A percentile compares a stretch with the other conserved stretches of the same genome.
Conservation (phyloP, 2,113 vertebrate species). For the Paraplagusia blochii region DNA sequence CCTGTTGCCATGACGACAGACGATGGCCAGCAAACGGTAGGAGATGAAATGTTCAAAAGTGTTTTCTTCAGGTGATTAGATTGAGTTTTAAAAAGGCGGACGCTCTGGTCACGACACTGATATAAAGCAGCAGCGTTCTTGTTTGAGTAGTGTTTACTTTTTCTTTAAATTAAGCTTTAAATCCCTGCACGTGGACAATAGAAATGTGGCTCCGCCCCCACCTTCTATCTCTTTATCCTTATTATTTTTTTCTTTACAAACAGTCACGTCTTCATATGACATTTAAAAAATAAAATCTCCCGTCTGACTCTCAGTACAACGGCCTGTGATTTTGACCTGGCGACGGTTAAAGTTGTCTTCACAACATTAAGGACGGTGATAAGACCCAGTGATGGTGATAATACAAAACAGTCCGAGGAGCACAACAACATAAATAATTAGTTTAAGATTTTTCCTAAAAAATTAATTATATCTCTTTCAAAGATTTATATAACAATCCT, state of each 20-base stretch:
- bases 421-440: slow-evolving; percentile 31
- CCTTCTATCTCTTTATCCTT: slow-evolving; percentile 46
- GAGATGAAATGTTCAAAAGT: slow-evolving; percentile 20
- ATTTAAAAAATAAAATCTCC: slow-evolving; percentile 55
- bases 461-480: not conserved
- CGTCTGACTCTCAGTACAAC: slow-evolving; percentile 3
- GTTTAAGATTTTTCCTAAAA: slow-evolving; percentile 9
- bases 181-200: slow-evolving; percentile 49
- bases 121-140: slow-evolving; percentile 48
- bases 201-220: slow-evolving; percentile 6
- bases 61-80: slow-evolving; percentile 2
- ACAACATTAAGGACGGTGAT: slow-evolving; percentile 37
- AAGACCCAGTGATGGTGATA: slow-evolving; percentile 39
- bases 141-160: slow-evolving; percentile 45
- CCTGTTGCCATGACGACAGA: slow-evolving; percentile 8
- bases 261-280: slow-evolving; percentile 37
- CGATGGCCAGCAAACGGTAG: slow-evolving; percentile 17
- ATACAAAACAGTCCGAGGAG: slow-evolving; percentile 16
- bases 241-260: slow-evolving; percentile 45
- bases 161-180: slow-evolving; percentile 12
- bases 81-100: slow-evolving; percentile 30
- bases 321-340: slow-evolving; percentile 17
- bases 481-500: slow-evolving; percentile 18
- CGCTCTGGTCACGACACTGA: slow-evolving; percentile 19
- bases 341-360: slow-evolving; percentile 22